A percentile compares a stretch with the other conserved stretches of the same genome.
These are phyloP conservation scores for Pantelozetes paolii DNA, from an alignment of 2,888 invertebrate species.

Conservation along the genomic window DNA sequence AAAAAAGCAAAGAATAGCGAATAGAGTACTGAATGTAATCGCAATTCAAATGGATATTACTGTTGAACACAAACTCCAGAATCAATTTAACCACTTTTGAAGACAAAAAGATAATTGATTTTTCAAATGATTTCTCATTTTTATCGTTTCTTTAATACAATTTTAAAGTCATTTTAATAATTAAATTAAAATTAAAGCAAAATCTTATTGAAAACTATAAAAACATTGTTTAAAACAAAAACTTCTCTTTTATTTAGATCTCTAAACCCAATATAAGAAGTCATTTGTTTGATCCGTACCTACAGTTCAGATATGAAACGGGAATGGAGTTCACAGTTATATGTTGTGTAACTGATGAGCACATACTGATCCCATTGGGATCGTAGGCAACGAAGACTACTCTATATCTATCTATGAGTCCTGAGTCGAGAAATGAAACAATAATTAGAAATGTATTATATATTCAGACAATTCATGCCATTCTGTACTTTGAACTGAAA, in stretches of 20 bases:
- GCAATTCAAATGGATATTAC: not conserved
- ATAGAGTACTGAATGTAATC: constrained; percentile 28
- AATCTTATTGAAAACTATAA: not conserved
- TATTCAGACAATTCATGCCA: not conserved
- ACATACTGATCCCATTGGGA: constrained; percentile 12
- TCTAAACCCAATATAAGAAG: too few species aligned
- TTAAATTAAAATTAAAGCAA: not conserved
- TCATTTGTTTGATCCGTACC: constrained; percentile 17
- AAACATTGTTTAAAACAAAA: not conserved
- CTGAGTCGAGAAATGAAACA: not conserved
- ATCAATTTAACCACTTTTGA: too few species aligned
- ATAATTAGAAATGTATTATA: constrained; percentile 24
- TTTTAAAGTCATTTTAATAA: too few species aligned
- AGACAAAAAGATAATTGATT: too few species aligned
- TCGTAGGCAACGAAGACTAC: not conserved
- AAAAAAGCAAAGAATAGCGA: constrained; percentile 38
- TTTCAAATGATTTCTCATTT: too few species aligned
- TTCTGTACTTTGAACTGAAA: not conserved
- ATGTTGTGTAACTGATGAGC: constrained; percentile 11
- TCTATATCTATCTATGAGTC: not conserved
- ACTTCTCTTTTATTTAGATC: too few species aligned
- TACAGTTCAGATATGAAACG: constrained; percentile 22
- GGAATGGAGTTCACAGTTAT: not conserved
- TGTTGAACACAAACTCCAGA: not conserved
- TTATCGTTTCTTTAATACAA: too few species aligned